Percentiles rank a stretch among this genome's conserved stretches.
Evolutionary conservation across 53 echinoderm and acorn worm genomes (phyloP).

Genomic region (Glandiceps talaboti): DNA sequence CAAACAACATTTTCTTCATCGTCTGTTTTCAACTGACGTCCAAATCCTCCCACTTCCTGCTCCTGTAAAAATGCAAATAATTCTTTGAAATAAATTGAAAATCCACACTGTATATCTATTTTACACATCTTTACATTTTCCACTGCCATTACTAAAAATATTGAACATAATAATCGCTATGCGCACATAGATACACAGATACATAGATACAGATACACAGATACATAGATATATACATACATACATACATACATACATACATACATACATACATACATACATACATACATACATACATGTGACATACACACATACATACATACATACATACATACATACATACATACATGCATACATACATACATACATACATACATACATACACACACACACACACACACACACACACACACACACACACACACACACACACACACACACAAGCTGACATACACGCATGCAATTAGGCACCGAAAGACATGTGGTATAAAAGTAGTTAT

Average conservation of each 20-base stretch:
- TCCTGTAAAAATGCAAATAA: no score
- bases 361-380: slow-evolving; percentile 6
- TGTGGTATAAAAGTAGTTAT: neutral
- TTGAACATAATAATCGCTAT: no score
- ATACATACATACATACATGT: neutral
- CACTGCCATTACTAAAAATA: no score
- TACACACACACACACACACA: slow-evolving; percentile 13
- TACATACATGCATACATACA: slow-evolving; percentile 2
- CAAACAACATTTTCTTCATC: no score
- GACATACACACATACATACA: slow-evolving; percentile 14
- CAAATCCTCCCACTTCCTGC: no score
- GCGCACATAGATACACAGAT: no score
- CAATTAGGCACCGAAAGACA: neutral
- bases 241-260: neutral
- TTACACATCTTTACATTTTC: no score
- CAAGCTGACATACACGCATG: neutral
- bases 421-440: slow-evolving; percentile 11
- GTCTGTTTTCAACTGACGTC: no score
- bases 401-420: slow-evolving; percentile 17
- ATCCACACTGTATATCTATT: no score
- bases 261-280: neutral
- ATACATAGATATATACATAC: neutral
- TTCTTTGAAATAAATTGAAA: no score
- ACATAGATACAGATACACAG: no score
- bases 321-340: neutral